Base-by-base conservation (phyloP, 2,113 vertebrate genomes). In the Heloderma charlesbogerti region DNA sequence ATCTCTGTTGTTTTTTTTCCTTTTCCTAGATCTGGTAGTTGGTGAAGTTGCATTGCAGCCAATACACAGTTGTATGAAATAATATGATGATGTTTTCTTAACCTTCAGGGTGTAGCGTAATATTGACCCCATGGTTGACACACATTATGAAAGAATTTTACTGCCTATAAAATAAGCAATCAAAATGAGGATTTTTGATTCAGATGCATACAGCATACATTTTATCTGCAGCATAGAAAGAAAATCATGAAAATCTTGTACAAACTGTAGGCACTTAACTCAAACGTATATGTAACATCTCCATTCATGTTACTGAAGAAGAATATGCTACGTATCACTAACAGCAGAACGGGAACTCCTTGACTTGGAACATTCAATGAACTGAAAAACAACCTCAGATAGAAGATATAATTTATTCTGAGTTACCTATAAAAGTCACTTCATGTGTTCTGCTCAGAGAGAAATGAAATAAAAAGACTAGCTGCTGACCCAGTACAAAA, bases 191-290 rank as follows among this genome's bases (percentile, higher is more conserved):
- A 79, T 92, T 79, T 71, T 93, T 66, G 86, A 45, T 93, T 43
- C 16, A 87, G 69, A n/a, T 89, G 51, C 89, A 92, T 51, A 88
- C 67, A 90, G 27, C 6, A 89, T 84, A 74, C 60, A 88, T 9
- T 92, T 93, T 86, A 90, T 87, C 66, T 91, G 88, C 51, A 91
- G 40, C 4, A 66, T 86, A 67, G 13, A 90, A 91, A 48, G 89
- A 4, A 37, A 3, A 88, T 72, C 0, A 1, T 48, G 45, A 87
- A 93, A 93, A 94, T 84, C 66, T 93, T 93, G 89, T 84, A 91
- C 57, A 92, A 94, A 86, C 34, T 51, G 45, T 40, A 60, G 51
- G 79, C 48, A 72, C 90, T 92, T 57, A 83, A 40, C 77, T 48
- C 78, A 90, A 6, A 34, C 4, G 18, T 6, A 54, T 18, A 20